These are phyloP conservation scores for Plagodis dolabraria DNA, from an alignment of 2,888 invertebrate genomes.

Conservation along the genomic window DNA sequence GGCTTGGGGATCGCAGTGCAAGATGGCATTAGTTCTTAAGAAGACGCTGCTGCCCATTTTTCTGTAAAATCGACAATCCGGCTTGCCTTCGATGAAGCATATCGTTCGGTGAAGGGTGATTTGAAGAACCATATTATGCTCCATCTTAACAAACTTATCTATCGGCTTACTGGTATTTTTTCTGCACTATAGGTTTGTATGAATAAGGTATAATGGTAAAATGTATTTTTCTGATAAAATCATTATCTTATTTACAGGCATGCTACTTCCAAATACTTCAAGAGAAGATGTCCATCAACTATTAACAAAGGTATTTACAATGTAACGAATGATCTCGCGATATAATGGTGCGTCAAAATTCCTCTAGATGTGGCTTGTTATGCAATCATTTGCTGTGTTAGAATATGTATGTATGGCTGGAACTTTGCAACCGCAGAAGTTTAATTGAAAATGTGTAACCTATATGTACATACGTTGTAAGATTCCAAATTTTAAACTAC, in stretches of 20 bases:
- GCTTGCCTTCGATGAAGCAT: too few species aligned
- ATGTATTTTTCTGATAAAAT: background rate
- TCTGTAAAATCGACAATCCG: too few species aligned
- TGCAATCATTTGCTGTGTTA: slow-evolving; percentile 33
- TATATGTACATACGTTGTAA: too few species aligned
- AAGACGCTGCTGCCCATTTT: too few species aligned
- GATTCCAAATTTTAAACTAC: too few species aligned
- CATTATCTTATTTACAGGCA: slow-evolving; percentile 81
- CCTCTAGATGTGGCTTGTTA: slow-evolving; percentile 41
- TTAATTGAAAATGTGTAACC: background rate
- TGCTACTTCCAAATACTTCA: slow-evolving; percentile 91
- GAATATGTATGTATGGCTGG: slow-evolving; percentile 7
- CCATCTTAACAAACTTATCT: too few species aligned
- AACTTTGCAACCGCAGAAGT: slow-evolving; percentile 2
- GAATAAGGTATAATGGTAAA: background rate
- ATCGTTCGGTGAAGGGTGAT: too few species aligned
- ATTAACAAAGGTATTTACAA: slow-evolving; percentile 24
- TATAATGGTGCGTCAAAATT: slow-evolving; percentile 55
- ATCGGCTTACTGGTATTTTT: too few species aligned
- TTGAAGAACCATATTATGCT: too few species aligned
- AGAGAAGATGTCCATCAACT: slow-evolving; percentile 87
- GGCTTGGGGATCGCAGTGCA: too few species aligned
- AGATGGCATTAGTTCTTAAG: too few species aligned
- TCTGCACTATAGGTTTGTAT: too few species aligned
- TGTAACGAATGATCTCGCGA: slow-evolving; percentile 63